Evolutionary conservation across 2,888 invertebrate genomes (phyloP).

Genomic region (Eupelmus urozonus): DNA sequence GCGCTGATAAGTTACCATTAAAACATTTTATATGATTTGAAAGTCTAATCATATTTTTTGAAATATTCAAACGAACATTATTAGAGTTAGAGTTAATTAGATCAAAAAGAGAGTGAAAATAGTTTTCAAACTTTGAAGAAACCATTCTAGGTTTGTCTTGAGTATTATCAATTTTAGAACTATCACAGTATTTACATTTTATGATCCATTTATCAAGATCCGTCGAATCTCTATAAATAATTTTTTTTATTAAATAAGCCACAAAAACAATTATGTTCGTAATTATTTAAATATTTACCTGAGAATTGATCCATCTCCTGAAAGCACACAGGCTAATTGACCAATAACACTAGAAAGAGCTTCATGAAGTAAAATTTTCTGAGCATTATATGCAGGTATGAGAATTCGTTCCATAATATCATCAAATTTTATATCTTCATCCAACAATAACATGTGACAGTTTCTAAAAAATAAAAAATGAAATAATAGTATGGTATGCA

Average conservation of each 20-base stretch:
- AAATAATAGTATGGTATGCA: no score
- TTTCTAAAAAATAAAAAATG: conserved; percentile 57
- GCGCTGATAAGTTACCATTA: conserved; percentile 71
- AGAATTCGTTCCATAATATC: conserved; percentile 69
- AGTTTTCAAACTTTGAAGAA: conserved; percentile 63
- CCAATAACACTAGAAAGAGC: conserved; percentile 68
- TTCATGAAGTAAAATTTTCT: conserved; percentile 64
- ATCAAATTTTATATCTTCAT: conserved; percentile 62
- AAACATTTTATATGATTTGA: conserved; percentile 77
- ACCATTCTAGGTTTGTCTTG: conserved; percentile 57
- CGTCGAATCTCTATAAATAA: conserved; percentile 60
- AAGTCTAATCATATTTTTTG: conserved; percentile 75
- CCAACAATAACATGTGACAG: conserved; percentile 63
- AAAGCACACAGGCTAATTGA: conserved; percentile 69
- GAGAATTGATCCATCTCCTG: conserved; percentile 65
- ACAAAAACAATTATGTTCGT: neutral
- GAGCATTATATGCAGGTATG: conserved; percentile 66
- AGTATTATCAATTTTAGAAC: conserved; percentile 43
- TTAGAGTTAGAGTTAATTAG: conserved; percentile 66
- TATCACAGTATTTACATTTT: conserved; percentile 67
- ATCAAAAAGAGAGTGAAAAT: conserved; percentile 68
- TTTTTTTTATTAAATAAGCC: conserved; percentile 1
- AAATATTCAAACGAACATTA: conserved; percentile 71
- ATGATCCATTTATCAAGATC: conserved; percentile 62
- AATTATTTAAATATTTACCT: conserved; percentile 62